Conservation (phyloP, 2,797 vertebrate species). For the Artibeus jamaicensis region DNA sequence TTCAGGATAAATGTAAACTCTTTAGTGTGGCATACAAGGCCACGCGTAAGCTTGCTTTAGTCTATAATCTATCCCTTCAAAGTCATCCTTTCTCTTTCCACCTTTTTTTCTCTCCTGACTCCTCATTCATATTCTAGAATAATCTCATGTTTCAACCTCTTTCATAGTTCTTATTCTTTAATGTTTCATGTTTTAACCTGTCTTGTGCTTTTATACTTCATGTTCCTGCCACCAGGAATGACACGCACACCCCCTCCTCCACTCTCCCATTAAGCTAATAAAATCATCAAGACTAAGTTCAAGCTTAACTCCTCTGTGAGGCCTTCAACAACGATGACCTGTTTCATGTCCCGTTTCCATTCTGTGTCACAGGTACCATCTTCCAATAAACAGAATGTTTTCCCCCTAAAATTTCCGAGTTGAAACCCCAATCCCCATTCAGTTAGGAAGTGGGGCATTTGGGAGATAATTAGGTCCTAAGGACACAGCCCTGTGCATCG, state of each 20-base stretch:
- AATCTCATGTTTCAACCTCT: not conserved
- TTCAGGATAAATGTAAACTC: not conserved
- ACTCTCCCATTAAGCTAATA: not conserved
- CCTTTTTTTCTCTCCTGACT: rapidly evolving
- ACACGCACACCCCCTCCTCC: rapidly evolving
- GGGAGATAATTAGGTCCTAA: not conserved
- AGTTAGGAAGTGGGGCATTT: not conserved
- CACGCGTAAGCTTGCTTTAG: not conserved
- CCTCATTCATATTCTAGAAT: not conserved
- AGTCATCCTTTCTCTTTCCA: not conserved
- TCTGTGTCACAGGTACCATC: not conserved
- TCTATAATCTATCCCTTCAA: not conserved
- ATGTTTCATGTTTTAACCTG: not conserved
- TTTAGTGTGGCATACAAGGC: not conserved
- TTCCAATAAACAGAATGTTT: not conserved
- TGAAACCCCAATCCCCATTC: not conserved
- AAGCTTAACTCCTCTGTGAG: not conserved
- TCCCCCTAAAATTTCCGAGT: not conserved
- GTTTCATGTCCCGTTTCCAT: not conserved
- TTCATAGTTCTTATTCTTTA: not conserved
- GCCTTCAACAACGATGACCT: not conserved
- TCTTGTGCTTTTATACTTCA: not conserved
- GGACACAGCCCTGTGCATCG: not conserved
- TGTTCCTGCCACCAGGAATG: not conserved
- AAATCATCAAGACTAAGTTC: not conserved